A percentile compares a stretch with the other conserved stretches of the same genome.
Conservation (phyloP, 1,140 invertebrate species). For the Scaptomyza graminum region DNA sequence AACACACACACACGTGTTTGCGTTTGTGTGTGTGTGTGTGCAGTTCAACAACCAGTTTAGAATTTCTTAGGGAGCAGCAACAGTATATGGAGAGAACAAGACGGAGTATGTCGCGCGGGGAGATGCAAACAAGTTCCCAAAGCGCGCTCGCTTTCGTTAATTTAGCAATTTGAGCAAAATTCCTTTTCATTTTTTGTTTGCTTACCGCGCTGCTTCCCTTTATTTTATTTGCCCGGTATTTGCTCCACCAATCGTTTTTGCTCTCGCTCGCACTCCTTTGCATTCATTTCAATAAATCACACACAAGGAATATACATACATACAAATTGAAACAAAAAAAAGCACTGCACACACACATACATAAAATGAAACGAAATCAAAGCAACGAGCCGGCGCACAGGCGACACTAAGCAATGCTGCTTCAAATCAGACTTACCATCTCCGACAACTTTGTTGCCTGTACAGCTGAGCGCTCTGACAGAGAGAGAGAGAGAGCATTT, state of each 20-base stretch:
- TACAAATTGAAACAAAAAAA: conserved; percentile 20
- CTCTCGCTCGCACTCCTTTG: conserved; percentile 22
- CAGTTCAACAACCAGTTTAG: conserved; percentile 77
- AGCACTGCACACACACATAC: conserved; percentile 7
- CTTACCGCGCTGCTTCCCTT: conserved; percentile 16
- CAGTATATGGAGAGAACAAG: neutral
- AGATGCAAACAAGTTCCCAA: conserved; percentile 62
- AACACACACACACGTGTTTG: neutral
- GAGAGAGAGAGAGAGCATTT: neutral
- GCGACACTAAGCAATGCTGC: conserved; percentile 13
- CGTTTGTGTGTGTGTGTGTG: conserved; percentile 17
- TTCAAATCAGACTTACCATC: conserved; percentile 4
- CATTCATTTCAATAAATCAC: conserved; percentile 66
- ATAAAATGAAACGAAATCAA: conserved; percentile 15
- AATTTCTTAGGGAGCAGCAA: conserved; percentile 55
- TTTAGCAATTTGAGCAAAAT: conserved; percentile 71
- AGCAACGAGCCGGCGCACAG: conserved; percentile 16
- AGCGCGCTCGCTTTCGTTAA: conserved; percentile 76
- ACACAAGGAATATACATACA: conserved; percentile 41
- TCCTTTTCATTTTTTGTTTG: conserved; percentile 27
- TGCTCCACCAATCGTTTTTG: neutral
- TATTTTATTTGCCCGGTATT: conserved; percentile 10
- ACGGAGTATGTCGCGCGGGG: conserved; percentile 12
- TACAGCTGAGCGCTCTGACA: conserved; percentile 7
- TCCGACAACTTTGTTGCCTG: conserved; percentile 54